Conservation (phyloP, 2,797 vertebrate genomes). For the Neomorphus geoffroyi region DNA sequence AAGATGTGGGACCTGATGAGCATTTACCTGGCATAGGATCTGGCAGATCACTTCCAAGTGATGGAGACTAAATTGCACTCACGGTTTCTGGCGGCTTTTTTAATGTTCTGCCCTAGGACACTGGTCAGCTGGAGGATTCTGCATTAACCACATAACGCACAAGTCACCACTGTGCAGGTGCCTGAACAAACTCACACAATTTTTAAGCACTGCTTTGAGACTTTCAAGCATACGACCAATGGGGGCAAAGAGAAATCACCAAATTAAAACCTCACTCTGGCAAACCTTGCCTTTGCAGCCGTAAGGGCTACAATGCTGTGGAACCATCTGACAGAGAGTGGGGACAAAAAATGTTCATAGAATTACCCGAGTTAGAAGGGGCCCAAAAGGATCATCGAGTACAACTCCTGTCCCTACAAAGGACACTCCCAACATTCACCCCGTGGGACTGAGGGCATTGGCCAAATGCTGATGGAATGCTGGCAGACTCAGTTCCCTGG, state of each 20-base stretch:
- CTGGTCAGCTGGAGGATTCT: background rate
- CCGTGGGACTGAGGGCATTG: too few relatives aligned
- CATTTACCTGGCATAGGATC: background rate
- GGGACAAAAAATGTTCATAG: background rate
- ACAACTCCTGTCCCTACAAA: too few relatives aligned
- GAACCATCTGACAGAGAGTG: background rate
- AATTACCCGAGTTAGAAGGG: too few relatives aligned
- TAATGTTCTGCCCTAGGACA: background rate
- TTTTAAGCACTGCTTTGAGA: background rate
- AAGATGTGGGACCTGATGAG: background rate
- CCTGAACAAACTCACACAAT: background rate
- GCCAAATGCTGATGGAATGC: too few relatives aligned
- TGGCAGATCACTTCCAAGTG: background rate
- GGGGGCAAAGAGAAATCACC: background rate
- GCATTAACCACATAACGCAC: background rate
- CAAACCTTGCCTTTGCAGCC: background rate
- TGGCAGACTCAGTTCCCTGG: too few relatives aligned
- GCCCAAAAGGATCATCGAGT: too few relatives aligned
- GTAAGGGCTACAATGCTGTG: background rate
- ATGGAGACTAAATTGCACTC: background rate
- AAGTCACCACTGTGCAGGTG: accelerated
- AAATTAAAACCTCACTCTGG: background rate
- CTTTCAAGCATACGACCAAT: background rate
- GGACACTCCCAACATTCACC: too few relatives aligned
- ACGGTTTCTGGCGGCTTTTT: background rate